A percentile compares a stretch with the other conserved stretches of the same genome.
Evolutionary conservation across 2,113 vertebrate genomes (phyloP).

Genomic region (Poeciliopsis prolifica): DNA sequence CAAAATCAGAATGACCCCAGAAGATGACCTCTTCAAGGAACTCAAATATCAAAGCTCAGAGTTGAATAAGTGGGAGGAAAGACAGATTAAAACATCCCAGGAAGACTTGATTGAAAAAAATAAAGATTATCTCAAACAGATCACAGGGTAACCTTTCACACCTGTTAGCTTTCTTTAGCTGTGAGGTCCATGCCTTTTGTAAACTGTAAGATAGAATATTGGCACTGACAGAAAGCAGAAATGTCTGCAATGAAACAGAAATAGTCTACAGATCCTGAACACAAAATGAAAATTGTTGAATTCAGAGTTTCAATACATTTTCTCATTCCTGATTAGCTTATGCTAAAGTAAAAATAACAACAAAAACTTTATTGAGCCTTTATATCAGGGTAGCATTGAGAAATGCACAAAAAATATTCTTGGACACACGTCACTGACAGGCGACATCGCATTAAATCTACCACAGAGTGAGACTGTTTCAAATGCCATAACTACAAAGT

Average conservation of each 20-base stretch:
- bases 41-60: slow-evolving; percentile 37
- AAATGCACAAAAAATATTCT: background rate
- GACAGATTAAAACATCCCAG: slow-evolving; percentile 5
- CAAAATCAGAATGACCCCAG: slow-evolving; percentile 11
- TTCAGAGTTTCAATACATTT: background rate
- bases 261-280: background rate
- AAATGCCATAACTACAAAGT: background rate
- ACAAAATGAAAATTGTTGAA: background rate
- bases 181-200: background rate
- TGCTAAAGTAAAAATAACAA: background rate
- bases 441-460: background rate
- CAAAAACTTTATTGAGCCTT: background rate
- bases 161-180: background rate
- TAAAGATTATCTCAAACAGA: background rate
- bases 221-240: background rate
- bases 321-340: background rate
- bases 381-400: background rate
- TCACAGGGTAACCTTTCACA: background rate
- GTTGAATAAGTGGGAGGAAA: slow-evolving; percentile 16
- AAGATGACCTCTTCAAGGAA: slow-evolving; percentile 17
- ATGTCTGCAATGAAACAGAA: background rate
- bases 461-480: background rate
- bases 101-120: slow-evolving; percentile 13
- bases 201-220: background rate
- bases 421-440: background rate